Evolutionary conservation across 2,797 vertebrate genomes (phyloP), one percentile per base, ranked within the genome.

Genomic region (Diplodus sargus): DNA sequence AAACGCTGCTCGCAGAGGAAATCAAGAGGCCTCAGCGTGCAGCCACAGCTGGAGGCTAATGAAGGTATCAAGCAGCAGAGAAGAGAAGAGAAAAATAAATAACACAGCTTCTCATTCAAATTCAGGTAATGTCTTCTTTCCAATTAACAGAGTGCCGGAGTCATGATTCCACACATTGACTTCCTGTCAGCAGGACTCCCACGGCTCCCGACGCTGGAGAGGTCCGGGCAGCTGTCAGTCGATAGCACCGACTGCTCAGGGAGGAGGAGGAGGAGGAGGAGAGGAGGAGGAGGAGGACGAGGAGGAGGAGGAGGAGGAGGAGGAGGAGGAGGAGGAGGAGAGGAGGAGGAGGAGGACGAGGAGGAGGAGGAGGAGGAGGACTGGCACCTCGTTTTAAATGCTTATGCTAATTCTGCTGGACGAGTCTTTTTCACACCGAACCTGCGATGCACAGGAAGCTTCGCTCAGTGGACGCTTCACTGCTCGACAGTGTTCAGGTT

Each of bases 101-200:
- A 28, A 28, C 25, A 30, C 63, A 22, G 56, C 53, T 30, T 58
- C 82, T 86, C 76, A 86, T 86, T 90, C 51, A 84, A 42, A 91
- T 87, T 88, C 89, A 76, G 58, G 47, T 58, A 69, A 86, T 77
- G 85, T 87, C 76, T 86, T 86, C 65, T 58, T 83, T 89, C 84
- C 82, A 87, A 90, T 89, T 87, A 88, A 89, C 82, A 72, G 71
- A 89, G 81, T 70, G 82, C 67, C 63, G 17, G 69, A 84, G 83
- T 87, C 87, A 89, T 84, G 84, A 88, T 82, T 85, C 81, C 78
- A 45, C 54, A 63, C 83, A 90, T 86, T 71, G 89, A 91, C 88
- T 86, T 90, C 78, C 89, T 81, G 87, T 89, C 89, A 87, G 74
- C 70, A 73, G 61, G 56, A 28, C 28, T 28, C 28, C 28, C 28